These are phyloP conservation scores for Brachyrhaphis roseni DNA, from an alignment of 2,797 vertebrate genomes.

Conservation along the genomic window DNA sequence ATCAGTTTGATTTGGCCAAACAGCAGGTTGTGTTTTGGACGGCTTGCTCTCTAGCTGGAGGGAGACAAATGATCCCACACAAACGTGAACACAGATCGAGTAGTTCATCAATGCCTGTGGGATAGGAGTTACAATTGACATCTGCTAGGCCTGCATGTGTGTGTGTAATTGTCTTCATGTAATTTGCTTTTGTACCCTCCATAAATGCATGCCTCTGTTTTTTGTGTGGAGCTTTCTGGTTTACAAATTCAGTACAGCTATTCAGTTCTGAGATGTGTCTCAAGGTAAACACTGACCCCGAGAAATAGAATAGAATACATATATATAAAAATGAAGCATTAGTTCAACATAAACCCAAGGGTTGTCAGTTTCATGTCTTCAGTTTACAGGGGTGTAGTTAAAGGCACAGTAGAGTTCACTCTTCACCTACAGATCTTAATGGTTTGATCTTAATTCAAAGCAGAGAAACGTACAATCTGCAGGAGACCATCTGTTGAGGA, in stretches of 20 bases:
- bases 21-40: slow-evolving; percentile 67
- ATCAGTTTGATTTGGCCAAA: slow-evolving; percentile 54
- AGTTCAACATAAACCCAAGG: slow-evolving; percentile 4
- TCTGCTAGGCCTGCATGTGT: slow-evolving; percentile 26
- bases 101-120: slow-evolving; percentile 37
- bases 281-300: neutral
- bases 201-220: slow-evolving; percentile 38
- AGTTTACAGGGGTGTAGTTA: slow-evolving; percentile 75
- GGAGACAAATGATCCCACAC: slow-evolving; percentile 46
- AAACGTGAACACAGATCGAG: slow-evolving; percentile 30
- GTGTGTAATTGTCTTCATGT: slow-evolving; percentile 34
- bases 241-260: neutral
- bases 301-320: neutral
- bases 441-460: neutral
- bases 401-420: slow-evolving; percentile 69
- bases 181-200: slow-evolving; percentile 48
- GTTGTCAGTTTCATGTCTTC: slow-evolving; percentile 49
- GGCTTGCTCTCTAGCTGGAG: slow-evolving; percentile 53
- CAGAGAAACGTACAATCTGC: neutral
- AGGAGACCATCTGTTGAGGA: neutral
- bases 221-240: slow-evolving; percentile 14
- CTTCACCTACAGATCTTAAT: slow-evolving; percentile 68
- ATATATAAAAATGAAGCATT: neutral
- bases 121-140: slow-evolving; percentile 39
- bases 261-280: neutral